These are phyloP conservation scores for Nemotelus pantherinus DNA, from an alignment of 2,888 invertebrate species.

Conservation along the genomic window DNA sequence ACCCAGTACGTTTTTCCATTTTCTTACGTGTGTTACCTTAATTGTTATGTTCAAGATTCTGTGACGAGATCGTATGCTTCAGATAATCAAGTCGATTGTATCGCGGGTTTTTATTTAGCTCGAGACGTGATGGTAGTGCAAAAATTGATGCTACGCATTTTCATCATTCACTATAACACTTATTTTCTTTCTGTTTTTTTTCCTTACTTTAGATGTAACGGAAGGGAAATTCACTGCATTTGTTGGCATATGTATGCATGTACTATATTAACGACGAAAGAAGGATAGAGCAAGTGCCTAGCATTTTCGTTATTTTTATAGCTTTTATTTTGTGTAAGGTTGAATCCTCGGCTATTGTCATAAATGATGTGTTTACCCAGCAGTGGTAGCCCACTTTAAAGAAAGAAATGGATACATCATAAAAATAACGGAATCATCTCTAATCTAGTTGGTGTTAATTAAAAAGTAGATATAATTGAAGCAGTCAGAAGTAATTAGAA, in stretches of 20 bases:
- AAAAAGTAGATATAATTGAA: not conserved
- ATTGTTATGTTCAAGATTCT: constrained; percentile 50
- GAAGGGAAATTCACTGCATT: too few species aligned
- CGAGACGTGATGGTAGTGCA: too few species aligned
- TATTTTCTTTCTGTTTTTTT: too few species aligned
- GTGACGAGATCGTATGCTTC: constrained; percentile 49
- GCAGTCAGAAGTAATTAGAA: not conserved
- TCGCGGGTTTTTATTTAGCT: not conserved
- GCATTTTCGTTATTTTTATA: too few species aligned
- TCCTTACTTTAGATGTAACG: too few species aligned
- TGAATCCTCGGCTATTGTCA: not conserved
- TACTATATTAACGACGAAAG: too few species aligned
- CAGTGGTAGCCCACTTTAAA: not conserved
- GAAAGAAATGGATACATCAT: not conserved
- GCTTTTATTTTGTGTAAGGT: too few species aligned
- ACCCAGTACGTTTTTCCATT: not conserved
- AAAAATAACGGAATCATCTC: not conserved
- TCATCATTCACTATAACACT: too few species aligned
- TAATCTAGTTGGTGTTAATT: not conserved
- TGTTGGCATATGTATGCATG: too few species aligned
- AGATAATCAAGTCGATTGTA: constrained; percentile 45
- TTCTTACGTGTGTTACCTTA: constrained; percentile 25
- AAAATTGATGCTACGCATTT: too few species aligned
- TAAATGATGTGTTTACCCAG: not conserved
- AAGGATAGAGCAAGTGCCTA: too few species aligned